phyloP scores from a whole-genome alignment of 2,888 invertebrate genomes.

The Apoda limacodes region DNA sequence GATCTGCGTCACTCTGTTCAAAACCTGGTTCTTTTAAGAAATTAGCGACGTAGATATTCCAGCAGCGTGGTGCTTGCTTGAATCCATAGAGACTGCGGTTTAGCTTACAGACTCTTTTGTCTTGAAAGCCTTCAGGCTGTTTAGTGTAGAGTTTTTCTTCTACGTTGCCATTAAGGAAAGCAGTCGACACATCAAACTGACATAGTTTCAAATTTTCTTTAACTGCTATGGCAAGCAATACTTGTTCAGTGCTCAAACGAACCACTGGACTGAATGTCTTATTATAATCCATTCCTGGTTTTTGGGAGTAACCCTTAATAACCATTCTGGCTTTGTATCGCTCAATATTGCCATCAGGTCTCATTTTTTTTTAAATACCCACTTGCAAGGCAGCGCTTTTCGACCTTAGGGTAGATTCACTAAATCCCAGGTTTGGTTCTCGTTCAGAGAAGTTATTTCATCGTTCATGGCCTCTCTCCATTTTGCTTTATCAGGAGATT shows the following conservation, averaged over 20 bases:
- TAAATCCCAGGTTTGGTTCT: neutral
- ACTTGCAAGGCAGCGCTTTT: neutral
- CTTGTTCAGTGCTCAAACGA: neutral
- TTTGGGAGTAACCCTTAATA: neutral
- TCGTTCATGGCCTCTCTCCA: neutral
- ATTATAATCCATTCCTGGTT: neutral
- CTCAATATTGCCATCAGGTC: neutral
- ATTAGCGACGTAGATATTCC: too few species aligned
- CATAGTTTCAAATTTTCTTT: too few species aligned
- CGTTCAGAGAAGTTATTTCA: neutral
- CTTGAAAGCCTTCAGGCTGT: too few species aligned
- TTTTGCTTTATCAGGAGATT: neutral
- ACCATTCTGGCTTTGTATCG: neutral
- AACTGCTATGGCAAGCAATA: too few species aligned
- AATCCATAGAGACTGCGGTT: too few species aligned
- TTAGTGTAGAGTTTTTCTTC: too few species aligned
- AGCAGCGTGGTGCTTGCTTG: too few species aligned
- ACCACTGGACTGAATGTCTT: neutral
- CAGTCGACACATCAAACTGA: too few species aligned
- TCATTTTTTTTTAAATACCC: neutral
- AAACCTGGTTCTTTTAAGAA: too few species aligned
- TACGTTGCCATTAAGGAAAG: too few species aligned
- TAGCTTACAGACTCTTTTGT: too few species aligned
- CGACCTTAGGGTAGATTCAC: neutral
- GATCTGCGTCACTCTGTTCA: too few species aligned